These are phyloP conservation scores for Scaptomyza tumidula DNA, from an alignment of 2,888 invertebrate species.

Conservation along the genomic window DNA sequence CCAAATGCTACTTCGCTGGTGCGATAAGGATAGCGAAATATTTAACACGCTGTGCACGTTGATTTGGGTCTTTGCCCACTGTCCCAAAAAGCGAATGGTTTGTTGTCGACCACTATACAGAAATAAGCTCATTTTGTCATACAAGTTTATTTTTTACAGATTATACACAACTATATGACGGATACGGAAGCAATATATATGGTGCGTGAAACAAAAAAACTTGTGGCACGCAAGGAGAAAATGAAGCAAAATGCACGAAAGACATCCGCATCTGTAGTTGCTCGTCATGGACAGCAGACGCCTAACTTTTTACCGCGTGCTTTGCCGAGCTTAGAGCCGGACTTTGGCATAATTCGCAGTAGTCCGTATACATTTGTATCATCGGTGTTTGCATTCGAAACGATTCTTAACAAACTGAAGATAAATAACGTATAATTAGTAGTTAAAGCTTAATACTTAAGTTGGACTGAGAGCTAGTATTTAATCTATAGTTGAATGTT, in stretches of 20 bases:
- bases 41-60: slow-evolving; percentile 88
- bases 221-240: slow-evolving; percentile 84
- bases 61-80: slow-evolving; percentile 87
- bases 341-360: slow-evolving; percentile 82
- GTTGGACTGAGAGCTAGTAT: slow-evolving; percentile 7
- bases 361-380: slow-evolving; percentile 83
- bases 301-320: slow-evolving; percentile 67
- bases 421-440: slow-evolving; percentile 71
- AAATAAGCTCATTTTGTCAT: not conserved
- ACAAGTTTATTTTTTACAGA: slow-evolving; percentile 64
- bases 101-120: not conserved
- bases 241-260: slow-evolving; percentile 84
- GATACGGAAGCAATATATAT: slow-evolving; percentile 83
- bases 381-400: slow-evolving; percentile 84
- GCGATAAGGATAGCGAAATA: slow-evolving; percentile 88
- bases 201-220: slow-evolving; percentile 84
- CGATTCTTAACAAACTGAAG: slow-evolving; percentile 80
- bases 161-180: slow-evolving; percentile 83
- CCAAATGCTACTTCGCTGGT: slow-evolving; percentile 88
- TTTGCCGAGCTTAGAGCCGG: slow-evolving; percentile 83
- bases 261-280: slow-evolving; percentile 26
- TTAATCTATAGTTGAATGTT: slow-evolving; percentile 52
- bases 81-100: slow-evolving; percentile 81
- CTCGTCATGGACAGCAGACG: slow-evolving; percentile 47
- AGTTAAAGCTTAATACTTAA: not conserved